These are phyloP conservation scores for Colletes latitarsis DNA, from an alignment of 1,140 invertebrate genomes.

Conservation along the genomic window DNA sequence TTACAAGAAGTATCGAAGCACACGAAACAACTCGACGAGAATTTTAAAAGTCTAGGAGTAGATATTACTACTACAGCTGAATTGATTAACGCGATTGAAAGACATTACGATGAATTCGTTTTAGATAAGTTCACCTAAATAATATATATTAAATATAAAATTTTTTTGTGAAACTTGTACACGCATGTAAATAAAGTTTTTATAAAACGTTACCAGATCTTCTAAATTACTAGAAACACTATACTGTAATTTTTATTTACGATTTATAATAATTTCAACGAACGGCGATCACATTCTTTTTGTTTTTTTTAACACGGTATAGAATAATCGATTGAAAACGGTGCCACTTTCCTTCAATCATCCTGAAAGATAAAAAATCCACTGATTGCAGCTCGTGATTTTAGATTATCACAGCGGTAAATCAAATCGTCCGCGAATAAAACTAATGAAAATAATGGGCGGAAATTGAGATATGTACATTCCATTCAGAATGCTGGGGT, in stretches of 20 bases:
- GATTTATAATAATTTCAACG: neutral
- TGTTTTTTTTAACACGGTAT: neutral
- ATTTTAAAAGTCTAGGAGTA: slow-evolving; percentile 14
- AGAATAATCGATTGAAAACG: neutral
- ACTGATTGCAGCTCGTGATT: slow-evolving; percentile 33
- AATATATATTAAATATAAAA: no score
- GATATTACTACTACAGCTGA: neutral
- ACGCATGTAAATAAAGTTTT: slow-evolving; percentile 1
- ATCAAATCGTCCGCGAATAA: slow-evolving; percentile 22
- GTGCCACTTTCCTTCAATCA: neutral
- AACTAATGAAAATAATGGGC: slow-evolving; percentile 19
- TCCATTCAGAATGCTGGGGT: neutral
- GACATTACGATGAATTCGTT: neutral
- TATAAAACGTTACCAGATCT: neutral
- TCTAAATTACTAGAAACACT: neutral
- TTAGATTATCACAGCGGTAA: slow-evolving; percentile 32
- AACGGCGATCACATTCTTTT: no score
- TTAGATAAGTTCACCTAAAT: neutral
- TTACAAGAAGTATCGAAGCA: slow-evolving; percentile 12
- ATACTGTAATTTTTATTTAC: neutral
- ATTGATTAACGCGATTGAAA: slow-evolving; percentile 19
- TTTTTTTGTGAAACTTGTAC: neutral
- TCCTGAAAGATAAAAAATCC: slow-evolving; percentile 12
- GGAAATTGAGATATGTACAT: neutral
- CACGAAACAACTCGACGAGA: neutral